Conservation (phyloP, 2,888 invertebrate genomes). For the Tanypteryx hageni region DNA sequence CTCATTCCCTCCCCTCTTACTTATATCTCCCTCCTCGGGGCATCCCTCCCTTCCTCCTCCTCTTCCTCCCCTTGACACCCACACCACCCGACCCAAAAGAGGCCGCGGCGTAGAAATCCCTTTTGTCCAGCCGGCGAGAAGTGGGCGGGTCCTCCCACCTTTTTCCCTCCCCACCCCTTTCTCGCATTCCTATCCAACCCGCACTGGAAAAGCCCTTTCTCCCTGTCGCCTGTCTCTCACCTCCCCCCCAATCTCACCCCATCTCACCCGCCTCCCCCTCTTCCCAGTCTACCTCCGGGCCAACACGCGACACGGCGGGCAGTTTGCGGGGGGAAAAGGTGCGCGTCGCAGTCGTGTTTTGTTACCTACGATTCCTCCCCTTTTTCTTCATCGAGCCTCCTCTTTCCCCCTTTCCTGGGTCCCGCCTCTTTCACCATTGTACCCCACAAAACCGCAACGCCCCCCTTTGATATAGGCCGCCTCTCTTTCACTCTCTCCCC, state of each 20-base stretch:
- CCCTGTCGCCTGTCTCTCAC: too few species aligned
- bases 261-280: neutral
- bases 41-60: too few species aligned
- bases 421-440: neutral
- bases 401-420: neutral
- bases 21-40: neutral
- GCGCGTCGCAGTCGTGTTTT: neutral
- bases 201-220: too few species aligned
- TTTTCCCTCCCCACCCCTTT: neutral
- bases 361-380: slow-evolving; percentile 44
- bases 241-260: neutral
- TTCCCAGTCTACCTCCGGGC: neutral
- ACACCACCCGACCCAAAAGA: neutral
- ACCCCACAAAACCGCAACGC: neutral
- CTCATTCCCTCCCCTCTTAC: neutral
- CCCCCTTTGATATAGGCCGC: neutral
- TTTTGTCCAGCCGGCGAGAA: slow-evolving; percentile 1
- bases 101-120: neutral
- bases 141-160: neutral
- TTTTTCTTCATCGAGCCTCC: neutral
- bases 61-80: neutral
- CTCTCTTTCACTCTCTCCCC: neutral
- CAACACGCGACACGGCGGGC: neutral
- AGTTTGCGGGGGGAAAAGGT: neutral
- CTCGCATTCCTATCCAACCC: neutral